Conservation (phyloP, 2,888 invertebrate genomes). For the Aleiodes alternator region DNA sequence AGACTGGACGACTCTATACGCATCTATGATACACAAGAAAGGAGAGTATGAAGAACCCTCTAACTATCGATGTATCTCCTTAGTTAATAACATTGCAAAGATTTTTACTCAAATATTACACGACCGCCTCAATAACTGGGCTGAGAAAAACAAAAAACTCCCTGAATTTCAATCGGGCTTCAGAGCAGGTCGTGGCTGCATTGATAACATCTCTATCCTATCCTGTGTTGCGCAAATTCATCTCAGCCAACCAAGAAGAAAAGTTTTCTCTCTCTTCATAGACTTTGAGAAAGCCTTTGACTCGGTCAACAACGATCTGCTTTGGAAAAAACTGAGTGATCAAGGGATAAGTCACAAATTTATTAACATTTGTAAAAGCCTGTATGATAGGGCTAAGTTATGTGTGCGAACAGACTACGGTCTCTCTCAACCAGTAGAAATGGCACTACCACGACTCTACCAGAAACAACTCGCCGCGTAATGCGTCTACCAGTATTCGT, state of each 20-base stretch:
- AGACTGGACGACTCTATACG: not conserved
- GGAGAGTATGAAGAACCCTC: slow-evolving; percentile 35
- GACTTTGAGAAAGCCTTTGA: slow-evolving; percentile 18
- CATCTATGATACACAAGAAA: not conserved
- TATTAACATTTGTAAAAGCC: not conserved
- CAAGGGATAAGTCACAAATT: slow-evolving; percentile 18
- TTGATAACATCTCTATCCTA: slow-evolving; percentile 56
- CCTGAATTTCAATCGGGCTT: slow-evolving; percentile 60
- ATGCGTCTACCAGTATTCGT: too few species aligned
- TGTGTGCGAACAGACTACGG: not conserved
- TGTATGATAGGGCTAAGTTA: not conserved
- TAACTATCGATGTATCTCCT: slow-evolving; percentile 54
- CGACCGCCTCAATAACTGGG: not conserved
- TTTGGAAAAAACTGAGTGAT: slow-evolving; percentile 16
- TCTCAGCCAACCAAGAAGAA: not conserved
- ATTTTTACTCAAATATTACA: slow-evolving; percentile 48
- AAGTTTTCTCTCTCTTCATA: slow-evolving; percentile 29
- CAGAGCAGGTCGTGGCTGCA: slow-evolving; percentile 49
- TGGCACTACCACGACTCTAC: not conserved
- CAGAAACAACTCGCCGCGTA: too few species aligned
- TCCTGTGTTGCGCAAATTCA: not conserved
- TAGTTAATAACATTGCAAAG: slow-evolving; percentile 52
- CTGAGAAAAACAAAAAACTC: slow-evolving; percentile 47
- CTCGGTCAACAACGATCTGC: slow-evolving; percentile 23
- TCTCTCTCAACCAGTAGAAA: not conserved